These are phyloP conservation scores for Spatulosminthurus flaviceps DNA, from an alignment of 2,888 invertebrate species.

Conservation along the genomic window DNA sequence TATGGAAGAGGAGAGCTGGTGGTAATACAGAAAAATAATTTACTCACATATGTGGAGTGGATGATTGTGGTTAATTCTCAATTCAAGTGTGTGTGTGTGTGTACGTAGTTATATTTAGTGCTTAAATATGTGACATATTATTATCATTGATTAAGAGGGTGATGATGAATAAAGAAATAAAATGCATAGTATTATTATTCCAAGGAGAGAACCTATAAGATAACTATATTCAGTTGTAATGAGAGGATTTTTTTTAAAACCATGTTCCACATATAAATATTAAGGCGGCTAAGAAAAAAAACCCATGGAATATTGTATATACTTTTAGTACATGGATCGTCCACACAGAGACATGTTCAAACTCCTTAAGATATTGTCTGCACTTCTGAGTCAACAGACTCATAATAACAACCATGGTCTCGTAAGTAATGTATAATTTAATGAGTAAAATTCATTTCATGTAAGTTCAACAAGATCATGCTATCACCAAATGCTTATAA, in stretches of 20 bases:
- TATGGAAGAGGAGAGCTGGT: not conserved
- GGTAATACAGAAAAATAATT: not conserved
- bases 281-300: not conserved
- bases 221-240: conserved; percentile 4
- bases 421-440: not conserved
- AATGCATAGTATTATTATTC: not conserved
- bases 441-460: conserved; percentile 2
- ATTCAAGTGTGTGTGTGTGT: not conserved
- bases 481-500: not conserved
- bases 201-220: not conserved
- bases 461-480: not conserved
- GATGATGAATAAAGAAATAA: conserved; percentile 39
- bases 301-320: not conserved
- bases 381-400: not conserved
- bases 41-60: not conserved
- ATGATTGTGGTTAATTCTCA: conserved; percentile 10
- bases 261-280: not conserved
- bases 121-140: conserved; percentile 28
- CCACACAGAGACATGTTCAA: not conserved
- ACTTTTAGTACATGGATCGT: no score
- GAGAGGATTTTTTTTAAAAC: not conserved
- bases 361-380: conserved; percentile 13
- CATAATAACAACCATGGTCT: not conserved
- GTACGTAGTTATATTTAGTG: not conserved
- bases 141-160: conserved; percentile 41